Evolutionary conservation across 2,888 invertebrate species (phyloP).

Genomic region (Xylophagus ater): DNA sequence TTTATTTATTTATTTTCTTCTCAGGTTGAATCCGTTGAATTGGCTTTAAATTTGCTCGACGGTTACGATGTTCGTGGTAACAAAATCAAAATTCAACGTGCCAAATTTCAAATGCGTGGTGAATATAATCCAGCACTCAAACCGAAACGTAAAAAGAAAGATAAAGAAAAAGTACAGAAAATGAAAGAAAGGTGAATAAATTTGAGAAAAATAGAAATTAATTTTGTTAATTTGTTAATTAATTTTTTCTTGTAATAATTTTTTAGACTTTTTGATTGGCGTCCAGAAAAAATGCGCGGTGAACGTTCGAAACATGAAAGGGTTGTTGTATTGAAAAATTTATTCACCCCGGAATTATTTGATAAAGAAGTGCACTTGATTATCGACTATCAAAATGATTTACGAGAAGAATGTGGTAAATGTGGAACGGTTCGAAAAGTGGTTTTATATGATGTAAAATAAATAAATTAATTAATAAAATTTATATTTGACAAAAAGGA

Average conservation of each 20-base stretch:
- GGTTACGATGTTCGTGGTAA: constrained; percentile 69
- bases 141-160: constrained; percentile 81
- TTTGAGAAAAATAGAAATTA: constrained; percentile 68
- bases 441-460: constrained; percentile 77
- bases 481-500: too few relatives aligned
- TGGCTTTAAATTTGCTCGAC: constrained; percentile 85
- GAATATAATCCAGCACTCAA: constrained; percentile 84
- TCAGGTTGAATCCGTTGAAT: constrained; percentile 80
- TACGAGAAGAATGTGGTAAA: constrained; percentile 79
- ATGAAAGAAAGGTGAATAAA: constrained; percentile 80
- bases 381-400: constrained; percentile 80
- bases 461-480: too few relatives aligned
- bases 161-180: too few relatives aligned
- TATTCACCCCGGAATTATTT: constrained; percentile 82
- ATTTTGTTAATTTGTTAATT: background rate
- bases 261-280: constrained; percentile 82
- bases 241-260: constrained; percentile 8
- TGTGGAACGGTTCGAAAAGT: constrained; percentile 89
- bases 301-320: constrained; percentile 80
- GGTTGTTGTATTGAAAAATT: constrained; percentile 84
- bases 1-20: constrained; percentile 28
- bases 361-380: constrained; percentile 80
- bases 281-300: constrained; percentile 80
- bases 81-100: constrained; percentile 78
- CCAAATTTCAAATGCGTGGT: constrained; percentile 90